phyloP scores from a whole-genome alignment of 2,797 vertebrate genomes.

The Champsocephalus gunnari region DNA sequence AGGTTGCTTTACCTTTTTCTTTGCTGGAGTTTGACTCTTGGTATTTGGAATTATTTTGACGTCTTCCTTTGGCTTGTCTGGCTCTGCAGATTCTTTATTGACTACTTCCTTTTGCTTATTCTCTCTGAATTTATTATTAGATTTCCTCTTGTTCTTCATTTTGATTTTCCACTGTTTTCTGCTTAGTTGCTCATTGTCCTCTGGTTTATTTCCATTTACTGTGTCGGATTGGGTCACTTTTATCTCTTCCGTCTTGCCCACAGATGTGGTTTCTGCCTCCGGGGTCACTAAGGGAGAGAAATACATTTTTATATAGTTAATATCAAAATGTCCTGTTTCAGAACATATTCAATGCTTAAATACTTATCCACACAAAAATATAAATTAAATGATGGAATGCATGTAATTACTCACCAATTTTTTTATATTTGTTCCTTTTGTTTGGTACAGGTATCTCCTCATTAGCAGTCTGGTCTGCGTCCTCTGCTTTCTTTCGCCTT shows the following conservation, averaged over 20 bases:
- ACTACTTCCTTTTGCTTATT: conserved; percentile 33
- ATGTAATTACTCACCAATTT: conserved; percentile 59
- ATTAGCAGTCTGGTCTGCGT: neutral
- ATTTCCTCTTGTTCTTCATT: conserved; percentile 83
- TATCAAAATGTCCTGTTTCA: neutral
- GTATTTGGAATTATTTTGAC: conserved; percentile 21
- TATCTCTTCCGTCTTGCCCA: conserved; percentile 6
- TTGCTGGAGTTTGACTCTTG: conserved; percentile 6
- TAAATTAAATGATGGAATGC: neutral
- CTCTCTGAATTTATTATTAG: conserved; percentile 80
- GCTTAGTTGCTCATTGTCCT: conserved; percentile 53
- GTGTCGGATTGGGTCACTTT: conserved; percentile 3
- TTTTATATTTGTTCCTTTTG: conserved; percentile 53
- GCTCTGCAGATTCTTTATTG: conserved; percentile 22
- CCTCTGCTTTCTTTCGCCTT: conserved; percentile 58
- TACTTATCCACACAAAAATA: neutral
- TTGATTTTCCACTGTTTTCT: conserved; percentile 84
- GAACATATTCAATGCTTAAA: neutral
- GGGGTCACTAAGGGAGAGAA: conserved; percentile 17
- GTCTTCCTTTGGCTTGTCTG: conserved; percentile 20
- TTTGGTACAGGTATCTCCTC: conserved; percentile 49
- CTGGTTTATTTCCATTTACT: conserved; percentile 18
- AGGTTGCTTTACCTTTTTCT: conserved; percentile 27
- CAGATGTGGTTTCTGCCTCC: conserved; percentile 32
- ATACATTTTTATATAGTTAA: neutral